Conservation (phyloP, 2,888 invertebrate genomes). For the Eurytoma adleriae region DNA sequence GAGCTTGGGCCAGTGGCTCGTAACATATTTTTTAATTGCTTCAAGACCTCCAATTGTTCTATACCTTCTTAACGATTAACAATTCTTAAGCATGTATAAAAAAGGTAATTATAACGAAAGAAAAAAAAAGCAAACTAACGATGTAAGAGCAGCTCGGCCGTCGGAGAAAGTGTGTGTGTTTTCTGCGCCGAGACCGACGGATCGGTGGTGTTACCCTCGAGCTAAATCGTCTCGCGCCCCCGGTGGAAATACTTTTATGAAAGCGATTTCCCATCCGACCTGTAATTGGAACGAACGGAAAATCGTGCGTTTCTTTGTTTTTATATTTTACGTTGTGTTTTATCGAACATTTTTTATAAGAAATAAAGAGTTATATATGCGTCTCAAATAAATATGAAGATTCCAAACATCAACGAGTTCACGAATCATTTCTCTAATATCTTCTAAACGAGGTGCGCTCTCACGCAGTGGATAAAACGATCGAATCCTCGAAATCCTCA, state of each 20-base stretch:
- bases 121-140: conserved; percentile 30
- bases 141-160: conserved; percentile 37
- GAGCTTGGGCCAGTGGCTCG: conserved; percentile 71
- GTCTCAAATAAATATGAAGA: conserved; percentile 1
- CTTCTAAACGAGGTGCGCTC: too few species aligned
- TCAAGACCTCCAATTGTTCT: conserved; percentile 68
- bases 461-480: too few species aligned
- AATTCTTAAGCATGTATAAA: conserved; percentile 57
- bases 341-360: conserved; percentile 2
- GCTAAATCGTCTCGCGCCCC: conserved; percentile 19
- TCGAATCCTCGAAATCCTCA: too few species aligned
- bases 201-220: conserved; percentile 22
- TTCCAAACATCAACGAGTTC: conserved; percentile 1
- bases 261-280: conserved; percentile 5
- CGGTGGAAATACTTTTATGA: conserved; percentile 45
- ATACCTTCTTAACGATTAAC: conserved; percentile 63
- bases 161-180: conserved; percentile 53
- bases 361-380: conserved; percentile 14
- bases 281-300: neutral
- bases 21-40: conserved; percentile 74
- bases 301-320: conserved; percentile 25
- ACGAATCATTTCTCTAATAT: neutral
- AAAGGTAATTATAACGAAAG: conserved; percentile 19
- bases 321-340: conserved; percentile 26
- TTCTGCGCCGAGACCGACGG: conserved; percentile 39